phyloP scores from a whole-genome alignment of 2,797 vertebrate genomes.

The Bovichtus diacanthus region DNA sequence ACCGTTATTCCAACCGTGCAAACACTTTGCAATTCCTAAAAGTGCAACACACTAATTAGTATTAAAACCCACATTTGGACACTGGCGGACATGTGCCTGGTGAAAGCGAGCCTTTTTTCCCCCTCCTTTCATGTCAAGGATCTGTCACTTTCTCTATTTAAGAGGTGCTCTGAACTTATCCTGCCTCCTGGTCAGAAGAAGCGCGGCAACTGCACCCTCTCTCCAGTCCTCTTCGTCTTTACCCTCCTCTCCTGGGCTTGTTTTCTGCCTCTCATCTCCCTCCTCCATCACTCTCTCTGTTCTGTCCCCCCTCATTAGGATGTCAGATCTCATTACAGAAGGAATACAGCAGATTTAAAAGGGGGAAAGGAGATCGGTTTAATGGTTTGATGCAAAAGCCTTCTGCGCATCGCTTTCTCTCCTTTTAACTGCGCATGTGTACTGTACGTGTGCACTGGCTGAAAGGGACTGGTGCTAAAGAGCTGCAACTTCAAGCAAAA shows the following conservation, averaged over 20 bases:
- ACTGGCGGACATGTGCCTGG: conserved; percentile 25
- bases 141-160: conserved; percentile 52
- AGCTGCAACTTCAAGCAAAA: conserved; percentile 36
- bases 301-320: conserved; percentile 68
- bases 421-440: conserved; percentile 10
- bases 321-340: conserved; percentile 75
- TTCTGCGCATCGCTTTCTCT: conserved; percentile 28
- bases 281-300: conserved; percentile 42
- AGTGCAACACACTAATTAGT: too few relatives aligned
- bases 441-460: not conserved
- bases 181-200: conserved; percentile 47
- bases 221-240: conserved; percentile 23
- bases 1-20: not conserved
- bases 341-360: conserved; percentile 66
- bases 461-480: not conserved
- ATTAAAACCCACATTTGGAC: too few relatives aligned
- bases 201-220: conserved; percentile 20
- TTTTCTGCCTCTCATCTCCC: conserved; percentile 51
- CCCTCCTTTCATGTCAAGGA: conserved; percentile 21
- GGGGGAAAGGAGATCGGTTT: conserved; percentile 58
- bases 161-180: conserved; percentile 43
- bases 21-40: not conserved
- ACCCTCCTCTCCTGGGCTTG: conserved; percentile 33
- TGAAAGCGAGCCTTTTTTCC: conserved; percentile 37
- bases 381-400: conserved; percentile 67